A percentile compares a stretch with the other conserved stretches of the same genome.
Conservation (phyloP, 2,113 vertebrate genomes). For the Pandion haliaetus region DNA sequence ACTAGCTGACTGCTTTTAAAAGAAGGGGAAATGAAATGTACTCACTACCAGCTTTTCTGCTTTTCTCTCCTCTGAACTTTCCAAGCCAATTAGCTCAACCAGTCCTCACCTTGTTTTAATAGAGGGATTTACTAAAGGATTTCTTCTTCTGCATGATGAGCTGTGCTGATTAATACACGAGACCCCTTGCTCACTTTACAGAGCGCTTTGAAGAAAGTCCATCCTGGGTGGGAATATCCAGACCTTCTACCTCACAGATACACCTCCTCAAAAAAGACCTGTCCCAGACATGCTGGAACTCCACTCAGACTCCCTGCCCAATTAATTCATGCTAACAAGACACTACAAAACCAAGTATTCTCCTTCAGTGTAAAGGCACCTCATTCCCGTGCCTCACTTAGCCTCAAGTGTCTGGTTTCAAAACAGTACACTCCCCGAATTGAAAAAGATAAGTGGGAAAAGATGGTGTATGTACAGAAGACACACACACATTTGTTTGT, state of each 20-base stretch:
- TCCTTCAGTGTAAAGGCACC: background rate
- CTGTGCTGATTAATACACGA: background rate
- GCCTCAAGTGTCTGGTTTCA: constrained; percentile 7
- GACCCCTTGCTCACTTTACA: background rate
- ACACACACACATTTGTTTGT: background rate
- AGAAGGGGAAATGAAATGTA: background rate
- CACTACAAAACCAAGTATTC: constrained; percentile 35
- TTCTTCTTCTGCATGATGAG: background rate
- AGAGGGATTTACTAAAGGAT: background rate
- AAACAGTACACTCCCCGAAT: background rate
- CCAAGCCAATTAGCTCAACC: constrained; percentile 50
- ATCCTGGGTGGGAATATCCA: constrained; percentile 15
- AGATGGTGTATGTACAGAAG: background rate
- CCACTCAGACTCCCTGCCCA: constrained; percentile 14
- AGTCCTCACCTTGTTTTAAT: constrained; percentile 25
- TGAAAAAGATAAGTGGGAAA: background rate
- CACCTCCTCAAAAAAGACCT: background rate
- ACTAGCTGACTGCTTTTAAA: background rate
- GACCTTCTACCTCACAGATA: constrained; percentile 19
- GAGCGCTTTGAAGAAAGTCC: background rate
- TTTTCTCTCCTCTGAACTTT: constrained; percentile 13
- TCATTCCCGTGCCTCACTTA: constrained; percentile 25
- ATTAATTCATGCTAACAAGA: constrained; percentile 44
- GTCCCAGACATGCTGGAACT: background rate
- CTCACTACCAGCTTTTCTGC: background rate